Evolutionary conservation across 2,888 invertebrate species (phyloP).

Genomic region (Lepidocyrtoides sp.): DNA sequence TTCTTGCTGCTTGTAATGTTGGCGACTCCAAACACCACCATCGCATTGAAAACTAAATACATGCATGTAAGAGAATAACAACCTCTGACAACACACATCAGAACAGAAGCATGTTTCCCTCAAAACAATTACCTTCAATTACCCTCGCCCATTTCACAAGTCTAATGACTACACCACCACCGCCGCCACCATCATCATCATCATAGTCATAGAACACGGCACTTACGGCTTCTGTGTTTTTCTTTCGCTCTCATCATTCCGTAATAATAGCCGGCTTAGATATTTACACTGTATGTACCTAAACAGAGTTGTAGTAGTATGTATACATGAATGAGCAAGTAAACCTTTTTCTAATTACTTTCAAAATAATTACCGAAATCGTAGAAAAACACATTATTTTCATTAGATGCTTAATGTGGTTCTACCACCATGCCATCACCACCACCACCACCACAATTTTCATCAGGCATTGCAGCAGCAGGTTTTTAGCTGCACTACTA

Average conservation of each 20-base stretch:
- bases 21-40: neutral
- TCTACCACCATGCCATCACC: no score
- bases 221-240: constrained; percentile 61
- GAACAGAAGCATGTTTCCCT: constrained; percentile 58
- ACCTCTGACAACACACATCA: constrained; percentile 11
- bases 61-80: constrained; percentile 18
- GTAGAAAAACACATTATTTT: constrained; percentile 33
- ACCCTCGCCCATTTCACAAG: constrained; percentile 75
- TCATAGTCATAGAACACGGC: neutral
- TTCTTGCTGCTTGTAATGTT: neutral
- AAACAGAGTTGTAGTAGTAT: no score
- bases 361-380: constrained; percentile 54
- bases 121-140: constrained; percentile 77
- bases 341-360: constrained; percentile 66
- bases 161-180: constrained; percentile 55
- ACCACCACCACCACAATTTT: no score
- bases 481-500: no score
- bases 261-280: neutral
- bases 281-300: no score
- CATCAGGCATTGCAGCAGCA: no score
- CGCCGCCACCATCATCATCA: neutral
- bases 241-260: neutral
- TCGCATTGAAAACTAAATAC: neutral
- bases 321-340: neutral
- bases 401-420: neutral